Evolutionary conservation across 2,797 vertebrate genomes (phyloP).

Genomic region (Australoheros facetus): DNA sequence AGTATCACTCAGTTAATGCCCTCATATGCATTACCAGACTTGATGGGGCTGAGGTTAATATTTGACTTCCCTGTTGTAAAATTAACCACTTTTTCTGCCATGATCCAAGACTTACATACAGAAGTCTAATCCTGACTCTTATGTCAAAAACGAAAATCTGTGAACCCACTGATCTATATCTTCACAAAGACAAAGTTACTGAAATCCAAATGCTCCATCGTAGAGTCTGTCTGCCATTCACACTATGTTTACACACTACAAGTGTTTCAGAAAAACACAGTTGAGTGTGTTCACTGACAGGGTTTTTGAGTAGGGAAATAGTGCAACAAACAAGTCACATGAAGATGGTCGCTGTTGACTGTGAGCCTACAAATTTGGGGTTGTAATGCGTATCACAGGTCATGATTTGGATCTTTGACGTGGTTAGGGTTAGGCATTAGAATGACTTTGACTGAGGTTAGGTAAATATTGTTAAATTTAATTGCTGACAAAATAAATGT

Average conservation of each 20-base stretch:
- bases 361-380: background rate
- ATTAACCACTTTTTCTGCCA: background rate
- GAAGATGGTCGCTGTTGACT: background rate
- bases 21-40: background rate
- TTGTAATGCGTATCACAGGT: background rate
- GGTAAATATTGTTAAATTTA: background rate
- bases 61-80: background rate
- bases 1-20: background rate
- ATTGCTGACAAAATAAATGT: background rate
- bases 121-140: background rate
- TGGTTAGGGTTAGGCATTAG: background rate
- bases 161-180: background rate
- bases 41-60: background rate
- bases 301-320: background rate
- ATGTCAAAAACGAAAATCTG: background rate
- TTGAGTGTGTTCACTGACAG: background rate
- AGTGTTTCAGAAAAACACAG: background rate
- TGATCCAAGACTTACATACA: background rate
- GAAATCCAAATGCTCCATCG: background rate
- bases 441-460: background rate
- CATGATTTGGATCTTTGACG: background rate
- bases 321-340: background rate
- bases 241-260: background rate
- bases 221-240: background rate
- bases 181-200: background rate